A percentile compares a stretch with the other conserved stretches of the same genome.
phyloP scores from a whole-genome alignment of 2,888 invertebrate genomes.

The Cenopis cana region DNA sequence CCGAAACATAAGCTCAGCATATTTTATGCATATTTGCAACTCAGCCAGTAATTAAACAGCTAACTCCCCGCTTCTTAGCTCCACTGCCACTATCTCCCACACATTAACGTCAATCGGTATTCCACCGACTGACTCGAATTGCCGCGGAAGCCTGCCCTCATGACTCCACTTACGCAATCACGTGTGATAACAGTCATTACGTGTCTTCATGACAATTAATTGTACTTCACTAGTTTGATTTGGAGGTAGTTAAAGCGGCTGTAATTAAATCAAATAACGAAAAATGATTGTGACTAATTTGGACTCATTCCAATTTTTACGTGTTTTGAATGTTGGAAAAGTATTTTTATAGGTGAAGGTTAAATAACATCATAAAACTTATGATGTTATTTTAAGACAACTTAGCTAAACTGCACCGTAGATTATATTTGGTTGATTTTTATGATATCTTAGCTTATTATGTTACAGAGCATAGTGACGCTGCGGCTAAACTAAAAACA shows the following conservation, averaged over 20 bases:
- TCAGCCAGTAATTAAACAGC: not conserved
- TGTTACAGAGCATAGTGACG: too few species aligned
- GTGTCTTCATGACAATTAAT: constrained; percentile 52
- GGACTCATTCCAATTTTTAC: not conserved
- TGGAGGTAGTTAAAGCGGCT: constrained; percentile 5
- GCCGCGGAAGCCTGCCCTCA: constrained; percentile 10
- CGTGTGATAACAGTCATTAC: constrained; percentile 29
- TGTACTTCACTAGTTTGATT: constrained; percentile 16
- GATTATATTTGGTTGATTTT: not conserved
- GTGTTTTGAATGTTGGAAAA: not conserved
- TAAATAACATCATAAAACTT: too few species aligned
- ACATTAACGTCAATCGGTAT: constrained; percentile 67
- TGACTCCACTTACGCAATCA: constrained; percentile 17
- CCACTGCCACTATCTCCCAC: constrained; percentile 55
- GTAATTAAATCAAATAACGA: constrained; percentile 14
- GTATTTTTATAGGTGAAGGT: too few species aligned
- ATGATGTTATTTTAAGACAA: not conserved
- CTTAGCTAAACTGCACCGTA: not conserved
- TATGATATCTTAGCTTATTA: too few species aligned
- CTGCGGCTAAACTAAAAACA: too few species aligned
- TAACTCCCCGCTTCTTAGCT: constrained; percentile 15
- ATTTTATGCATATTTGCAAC: not conserved
- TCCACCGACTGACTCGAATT: constrained; percentile 36
- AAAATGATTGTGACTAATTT: not conserved
- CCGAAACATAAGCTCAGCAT: not conserved